phyloP scores from a whole-genome alignment of 2,797 vertebrate species.

The Lithobates sylvaticus region DNA sequence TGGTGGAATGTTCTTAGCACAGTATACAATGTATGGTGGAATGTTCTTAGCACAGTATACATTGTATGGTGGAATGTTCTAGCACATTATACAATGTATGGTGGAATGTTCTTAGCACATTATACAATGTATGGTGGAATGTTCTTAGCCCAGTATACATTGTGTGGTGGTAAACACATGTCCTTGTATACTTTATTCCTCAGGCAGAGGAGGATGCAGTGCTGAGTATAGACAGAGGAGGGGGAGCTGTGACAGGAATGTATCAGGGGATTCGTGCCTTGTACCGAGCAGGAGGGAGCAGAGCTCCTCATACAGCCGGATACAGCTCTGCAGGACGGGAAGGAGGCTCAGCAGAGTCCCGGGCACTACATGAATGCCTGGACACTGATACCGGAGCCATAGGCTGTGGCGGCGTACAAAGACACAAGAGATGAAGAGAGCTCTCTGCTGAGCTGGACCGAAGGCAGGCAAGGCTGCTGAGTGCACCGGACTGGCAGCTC shows the following conservation, averaged over 20 bases:
- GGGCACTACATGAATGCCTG: background rate
- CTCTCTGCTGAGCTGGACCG: too few relatives aligned
- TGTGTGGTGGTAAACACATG: too few relatives aligned
- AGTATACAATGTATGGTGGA: too few relatives aligned
- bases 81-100: too few relatives aligned
- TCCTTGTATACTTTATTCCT: too few relatives aligned
- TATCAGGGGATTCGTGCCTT: constrained; percentile 7
- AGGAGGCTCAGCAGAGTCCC: background rate
- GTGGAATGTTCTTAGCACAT: too few relatives aligned
- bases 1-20: too few relatives aligned
- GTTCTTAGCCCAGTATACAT: background rate
- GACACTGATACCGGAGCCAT: background rate
- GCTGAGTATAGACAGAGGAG: background rate
- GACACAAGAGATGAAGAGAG: background rate
- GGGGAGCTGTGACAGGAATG: background rate
- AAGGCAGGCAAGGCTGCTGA: too few relatives aligned
- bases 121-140: too few relatives aligned
- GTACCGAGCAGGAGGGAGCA: background rate
- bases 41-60: too few relatives aligned
- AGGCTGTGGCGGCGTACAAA: background rate
- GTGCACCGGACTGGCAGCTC: too few relatives aligned
- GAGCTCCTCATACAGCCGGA: constrained; percentile 5
- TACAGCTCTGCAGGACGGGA: background rate
- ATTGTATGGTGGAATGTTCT: too few relatives aligned
- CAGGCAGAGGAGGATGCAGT: background rate